phyloP scores from a whole-genome alignment of 2,113 vertebrate genomes.

The Dicentrarchus labrax region DNA sequence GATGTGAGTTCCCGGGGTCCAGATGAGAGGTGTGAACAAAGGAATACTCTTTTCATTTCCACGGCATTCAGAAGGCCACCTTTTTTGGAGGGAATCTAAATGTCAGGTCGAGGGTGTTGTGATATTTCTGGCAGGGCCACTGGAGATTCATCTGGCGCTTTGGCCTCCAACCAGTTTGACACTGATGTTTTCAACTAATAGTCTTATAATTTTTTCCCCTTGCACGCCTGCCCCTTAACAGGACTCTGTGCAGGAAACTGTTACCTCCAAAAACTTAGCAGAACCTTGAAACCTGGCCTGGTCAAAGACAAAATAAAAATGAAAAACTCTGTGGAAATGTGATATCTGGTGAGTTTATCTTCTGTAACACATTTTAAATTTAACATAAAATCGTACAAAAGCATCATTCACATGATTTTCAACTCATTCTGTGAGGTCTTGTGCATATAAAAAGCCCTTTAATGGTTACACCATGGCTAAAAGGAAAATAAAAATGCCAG shows the following conservation, averaged over 20 bases:
- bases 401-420: not conserved
- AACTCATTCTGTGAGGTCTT: slow-evolving; percentile 23
- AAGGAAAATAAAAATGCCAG: slow-evolving; percentile 31
- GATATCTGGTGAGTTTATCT: not conserved
- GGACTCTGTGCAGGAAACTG: slow-evolving; percentile 33
- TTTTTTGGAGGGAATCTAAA: slow-evolving; percentile 67
- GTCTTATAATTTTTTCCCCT: slow-evolving; percentile 58
- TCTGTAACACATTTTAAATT: not conserved
- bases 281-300: slow-evolving; percentile 27
- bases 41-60: slow-evolving; percentile 61
- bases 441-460: slow-evolving; percentile 22
- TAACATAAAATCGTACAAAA: not conserved
- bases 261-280: slow-evolving; percentile 37
- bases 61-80: slow-evolving; percentile 49
- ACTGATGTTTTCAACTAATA: slow-evolving; percentile 60
- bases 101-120: slow-evolving; percentile 63
- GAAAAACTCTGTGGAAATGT: not conserved
- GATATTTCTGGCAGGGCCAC: slow-evolving; percentile 63
- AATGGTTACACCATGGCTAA: slow-evolving; percentile 33
- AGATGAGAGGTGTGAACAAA: slow-evolving; percentile 66
- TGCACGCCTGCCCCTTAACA: slow-evolving; percentile 31
- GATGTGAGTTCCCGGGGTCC: slow-evolving; percentile 54
- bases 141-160: slow-evolving; percentile 67
- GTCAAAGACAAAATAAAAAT: not conserved
- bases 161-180: slow-evolving; percentile 60